Percentiles rank a stretch among this genome's conserved stretches.
Evolutionary conservation across 2,888 invertebrate species (phyloP).

Genomic region (Protophormia terraenovae): DNA sequence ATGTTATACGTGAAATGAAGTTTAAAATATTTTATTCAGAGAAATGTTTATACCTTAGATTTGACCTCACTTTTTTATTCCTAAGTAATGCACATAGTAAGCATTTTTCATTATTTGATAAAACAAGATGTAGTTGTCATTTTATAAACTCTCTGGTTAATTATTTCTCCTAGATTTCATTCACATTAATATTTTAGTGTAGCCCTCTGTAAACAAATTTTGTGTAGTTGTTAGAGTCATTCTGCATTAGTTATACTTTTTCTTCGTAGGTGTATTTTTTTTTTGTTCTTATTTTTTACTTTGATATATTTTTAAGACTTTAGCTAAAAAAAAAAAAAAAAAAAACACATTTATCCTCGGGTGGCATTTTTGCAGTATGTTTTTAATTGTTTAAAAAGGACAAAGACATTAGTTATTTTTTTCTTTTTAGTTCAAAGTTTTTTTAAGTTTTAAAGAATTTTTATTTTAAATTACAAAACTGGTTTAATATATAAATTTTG

Average conservation of each 20-base stretch:
- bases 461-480: neutral
- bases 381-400: conserved; percentile 12
- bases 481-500: neutral
- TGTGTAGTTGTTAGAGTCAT: neutral
- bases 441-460: neutral
- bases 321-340: neutral
- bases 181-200: neutral
- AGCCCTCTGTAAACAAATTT: neutral
- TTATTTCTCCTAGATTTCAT: neutral
- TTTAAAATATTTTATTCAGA: no score
- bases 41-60: no score
- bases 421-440: neutral
- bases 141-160: no score
- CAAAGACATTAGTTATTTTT: neutral
- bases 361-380: neutral
- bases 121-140: no score
- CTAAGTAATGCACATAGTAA: neutral
- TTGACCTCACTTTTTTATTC: no score
- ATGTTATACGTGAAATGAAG: no score
- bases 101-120: neutral
- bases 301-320: neutral
- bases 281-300: neutral
- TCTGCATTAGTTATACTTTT: no score
- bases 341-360: conserved; percentile 10
- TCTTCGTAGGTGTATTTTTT: neutral